Evolutionary conservation across 2,797 vertebrate species (phyloP), one percentile per base, ranked within the genome.

Genomic region (Malurus splendens): DNA sequence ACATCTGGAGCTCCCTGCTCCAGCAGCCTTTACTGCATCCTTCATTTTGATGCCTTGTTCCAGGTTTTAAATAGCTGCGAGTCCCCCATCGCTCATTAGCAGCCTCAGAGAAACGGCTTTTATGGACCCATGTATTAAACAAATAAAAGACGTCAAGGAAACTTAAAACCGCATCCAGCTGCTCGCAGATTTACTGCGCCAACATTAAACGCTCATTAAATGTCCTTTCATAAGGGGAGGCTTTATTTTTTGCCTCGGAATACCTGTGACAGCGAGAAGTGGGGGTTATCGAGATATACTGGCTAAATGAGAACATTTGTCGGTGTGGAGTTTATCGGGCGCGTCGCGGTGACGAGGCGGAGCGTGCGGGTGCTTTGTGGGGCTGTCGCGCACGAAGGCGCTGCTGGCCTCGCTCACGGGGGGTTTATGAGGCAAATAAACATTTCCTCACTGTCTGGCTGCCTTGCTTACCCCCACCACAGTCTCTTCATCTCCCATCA

Each of bases 101-200:
- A 72, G 91, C 77, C 90, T 78, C 87, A 67, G 71, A 91, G 87
- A 79, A 94, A 61, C 0, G 2, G 57, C 65, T 95, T 93, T 90
- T 94, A 95, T 94, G 72, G 92, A 77, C n/a, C 82, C 89, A 85
- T 73, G 87, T 56, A 86, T 92, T 95, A 91, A 91, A 75, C 89
- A 95, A 95, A 94, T 84, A 93, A 91, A 95, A 93, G 91, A 78
- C 38, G 67, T 86, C 81, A 79, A 91, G 88, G 87, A 87, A 80
- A 90, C 92, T 94, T 85, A 87, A 90, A 83, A 92, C 71, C 79
- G 77, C 52, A 79, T 86, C 82, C 85, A 92, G 88, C 94, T 90
- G 95, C 92, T 94, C 8, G 8, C 92, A 84, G 20, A 96, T 96
- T 94, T 95, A 94, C 94, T 76, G 86, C 8, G 0, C 23, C 42